phyloP scores from a whole-genome alignment of 2,797 vertebrate species.

The Synanceia verrucosa region DNA sequence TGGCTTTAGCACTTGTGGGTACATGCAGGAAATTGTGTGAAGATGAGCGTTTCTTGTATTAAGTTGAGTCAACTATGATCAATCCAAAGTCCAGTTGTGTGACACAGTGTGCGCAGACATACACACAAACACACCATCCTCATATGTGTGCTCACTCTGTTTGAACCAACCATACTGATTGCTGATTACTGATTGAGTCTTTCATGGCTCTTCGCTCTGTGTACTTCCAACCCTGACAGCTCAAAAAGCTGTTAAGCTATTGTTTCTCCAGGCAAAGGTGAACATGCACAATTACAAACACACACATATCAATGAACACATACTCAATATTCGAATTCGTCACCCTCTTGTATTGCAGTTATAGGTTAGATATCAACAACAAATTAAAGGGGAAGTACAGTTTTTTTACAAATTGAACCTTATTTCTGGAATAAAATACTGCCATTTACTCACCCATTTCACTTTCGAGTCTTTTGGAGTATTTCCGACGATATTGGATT shows the following conservation, averaged over 20 bases:
- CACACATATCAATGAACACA: background rate
- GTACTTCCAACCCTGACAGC: slow-evolving; percentile 47
- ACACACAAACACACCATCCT: background rate
- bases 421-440: too few species aligned
- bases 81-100: slow-evolving; percentile 51
- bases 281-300: slow-evolving; percentile 4
- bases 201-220: slow-evolving; percentile 48
- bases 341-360: too few species aligned
- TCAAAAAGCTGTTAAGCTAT: slow-evolving; percentile 25
- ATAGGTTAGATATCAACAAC: too few species aligned
- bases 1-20: slow-evolving; percentile 8
- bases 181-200: slow-evolving; percentile 49
- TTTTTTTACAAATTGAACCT: too few species aligned
- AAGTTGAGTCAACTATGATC: slow-evolving; percentile 64
- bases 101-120: slow-evolving; percentile 12
- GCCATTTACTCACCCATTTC: too few species aligned
- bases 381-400: too few species aligned
- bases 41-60: slow-evolving; percentile 53
- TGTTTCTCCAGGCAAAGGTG: slow-evolving; percentile 9
- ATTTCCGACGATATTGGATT: too few species aligned
- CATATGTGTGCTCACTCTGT: slow-evolving; percentile 43
- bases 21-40: background rate
- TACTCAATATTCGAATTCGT: too few species aligned
- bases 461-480: too few species aligned
- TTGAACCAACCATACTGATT: slow-evolving; percentile 66